phyloP scores from a whole-genome alignment of 2,888 invertebrate species.

The Folsomia manolachei region DNA sequence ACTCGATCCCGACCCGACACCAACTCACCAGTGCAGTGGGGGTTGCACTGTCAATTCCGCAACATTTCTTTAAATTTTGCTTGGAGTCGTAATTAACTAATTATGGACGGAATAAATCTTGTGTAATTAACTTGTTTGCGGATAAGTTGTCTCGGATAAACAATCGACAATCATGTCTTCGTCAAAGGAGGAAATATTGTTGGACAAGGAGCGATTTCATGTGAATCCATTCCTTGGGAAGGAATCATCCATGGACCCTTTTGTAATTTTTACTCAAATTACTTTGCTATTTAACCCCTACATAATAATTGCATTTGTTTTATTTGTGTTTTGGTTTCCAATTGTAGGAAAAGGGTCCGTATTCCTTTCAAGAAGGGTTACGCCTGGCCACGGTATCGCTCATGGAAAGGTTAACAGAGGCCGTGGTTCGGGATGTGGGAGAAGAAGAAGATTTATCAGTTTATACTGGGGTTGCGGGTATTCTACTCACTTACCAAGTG shows the following conservation, averaged over 20 bases:
- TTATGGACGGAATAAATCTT: too few relatives aligned
- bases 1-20: too few relatives aligned
- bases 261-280: neutral
- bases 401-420: neutral
- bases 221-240: neutral
- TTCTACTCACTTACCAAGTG: slow-evolving; percentile 58
- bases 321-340: neutral
- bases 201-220: neutral
- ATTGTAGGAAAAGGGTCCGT: neutral
- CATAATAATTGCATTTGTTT: neutral
- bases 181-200: too few relatives aligned
- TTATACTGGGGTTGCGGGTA: slow-evolving; percentile 73
- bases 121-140: too few relatives aligned
- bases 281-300: neutral
- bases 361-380: neutral
- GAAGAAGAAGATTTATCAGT: slow-evolving; percentile 61
- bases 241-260: neutral
- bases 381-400: neutral
- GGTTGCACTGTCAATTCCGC: too few relatives aligned
- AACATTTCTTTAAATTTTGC: too few relatives aligned
- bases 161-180: too few relatives aligned
- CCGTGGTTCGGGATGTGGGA: neutral
- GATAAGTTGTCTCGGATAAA: too few relatives aligned
- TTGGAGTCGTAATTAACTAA: too few relatives aligned
- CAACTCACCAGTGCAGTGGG: too few relatives aligned